Base-by-base conservation (phyloP, 1,140 invertebrate genomes). In the Pentalonia nigronervosa region DNA sequence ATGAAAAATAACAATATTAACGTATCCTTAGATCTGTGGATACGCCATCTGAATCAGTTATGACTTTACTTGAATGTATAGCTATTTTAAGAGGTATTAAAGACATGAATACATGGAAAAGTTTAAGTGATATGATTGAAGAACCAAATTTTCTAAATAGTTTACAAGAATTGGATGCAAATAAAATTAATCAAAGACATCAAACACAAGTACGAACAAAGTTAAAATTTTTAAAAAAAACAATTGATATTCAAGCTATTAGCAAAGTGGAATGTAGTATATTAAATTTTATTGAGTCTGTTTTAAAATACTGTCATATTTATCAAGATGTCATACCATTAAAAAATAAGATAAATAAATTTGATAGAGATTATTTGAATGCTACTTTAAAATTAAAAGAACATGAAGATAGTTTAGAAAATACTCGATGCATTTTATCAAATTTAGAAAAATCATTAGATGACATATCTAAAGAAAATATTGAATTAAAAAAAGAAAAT, bases 251-350 rank as follows among this genome's bases (percentile, higher is more conserved):
- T 97, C 96, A 96, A 93, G 95, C 95, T 45, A 97, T 98, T 84
- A 97, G 97, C 94, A 96, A 97, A 95, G 98, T 98, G 89, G 98
- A 98, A 47, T 97, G 96, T 60, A 97, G 97, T 9, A 95, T 99
- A 6, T 96, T 98, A 1, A 98, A 97, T 95, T 99, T 98, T 95
- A 97, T 99, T 0, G 96, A 97, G 53, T 98, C 98, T 41, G 97
- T 98, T 0, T 95, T 98, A 86, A 97, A 97, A 53, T 99, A 98
- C 95, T 98, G 97, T 94, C 96, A 96, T 2, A 97, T 99, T 1
- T 98, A 96, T 94, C 97, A 96, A 94, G 97, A 98, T 95, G 97
- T 97, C 94, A 98, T 98, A 95, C 98, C 98, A 0, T 99, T 99
- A 95, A 97, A 97, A 94, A 98, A 98, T 56, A 97, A 97, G 95